Evolutionary conservation across 2,888 invertebrate genomes (phyloP), one percentile per base, ranked within the genome.

Genomic region (Acleris cristana): DNA sequence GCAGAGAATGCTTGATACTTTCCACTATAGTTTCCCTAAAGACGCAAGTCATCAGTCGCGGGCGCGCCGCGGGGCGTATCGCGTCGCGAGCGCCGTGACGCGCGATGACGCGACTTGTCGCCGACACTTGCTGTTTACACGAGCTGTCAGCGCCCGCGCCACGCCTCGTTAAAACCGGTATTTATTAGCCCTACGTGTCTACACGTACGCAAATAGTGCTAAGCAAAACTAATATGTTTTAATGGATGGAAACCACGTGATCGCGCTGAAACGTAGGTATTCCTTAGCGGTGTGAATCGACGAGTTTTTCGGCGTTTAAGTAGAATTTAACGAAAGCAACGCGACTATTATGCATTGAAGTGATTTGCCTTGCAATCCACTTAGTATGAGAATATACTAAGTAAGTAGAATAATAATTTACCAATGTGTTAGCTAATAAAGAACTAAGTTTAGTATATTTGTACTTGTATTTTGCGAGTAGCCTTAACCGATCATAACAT

Each of bases 171-270:
- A 65, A 57, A 40, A 51, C 49, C 48, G 26, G 54, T 55, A 65
- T 65, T 59, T 59, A 65, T 65, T 56, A 51, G 44, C 51, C 51
- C 51, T 56, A 61, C 58, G 52, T 58, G 52, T 52, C 52, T 52
- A 52, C 57, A 26, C 51, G 56, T 30, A 48, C 44, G 60, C 51
- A 49, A 65, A 59, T 54, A 59, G 21, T 44, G 26, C 26, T 59
- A 60, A 34, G 51, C 49, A 44, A 49, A 65, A 56, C 55, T 65
- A 65, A 65, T 65, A 65, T 51, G 51, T 51, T 56, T 61, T 61
- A 65, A 65, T 65, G 60, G 55, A 65, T 56, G 60, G 60, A 55
- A 40, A 44, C 55, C 65, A 65, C 60, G 65, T 65, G 65, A 60
- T 60, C 58, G 14, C 49, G 49, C 26, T 34, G 40, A 14, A 40